These are phyloP conservation scores for Apamea anceps DNA, from an alignment of 2,888 invertebrate genomes.

Conservation along the genomic window DNA sequence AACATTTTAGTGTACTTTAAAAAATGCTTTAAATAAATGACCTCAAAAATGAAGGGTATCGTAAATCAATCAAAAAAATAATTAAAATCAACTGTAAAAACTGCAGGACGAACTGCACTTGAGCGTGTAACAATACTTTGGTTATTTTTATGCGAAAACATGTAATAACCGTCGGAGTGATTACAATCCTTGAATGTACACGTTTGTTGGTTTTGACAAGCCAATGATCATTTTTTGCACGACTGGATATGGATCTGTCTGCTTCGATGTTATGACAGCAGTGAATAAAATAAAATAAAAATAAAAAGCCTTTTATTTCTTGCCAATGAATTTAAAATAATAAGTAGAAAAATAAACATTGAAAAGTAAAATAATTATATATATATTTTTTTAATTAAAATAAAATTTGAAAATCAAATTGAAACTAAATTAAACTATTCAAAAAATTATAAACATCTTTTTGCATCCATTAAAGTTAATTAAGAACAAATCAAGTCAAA, in stretches of 20 bases:
- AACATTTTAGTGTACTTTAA: constrained; percentile 65
- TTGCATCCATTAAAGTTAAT: too few species aligned
- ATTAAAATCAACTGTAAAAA: constrained; percentile 74
- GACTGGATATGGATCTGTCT: not conserved
- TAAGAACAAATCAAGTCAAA: too few species aligned
- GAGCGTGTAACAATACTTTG: constrained; percentile 71
- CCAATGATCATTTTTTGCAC: constrained; percentile 20
- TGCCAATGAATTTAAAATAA: too few species aligned
- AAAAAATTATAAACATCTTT: too few species aligned
- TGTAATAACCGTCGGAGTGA: constrained; percentile 63
- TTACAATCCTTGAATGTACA: constrained; percentile 59
- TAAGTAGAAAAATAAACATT: too few species aligned
- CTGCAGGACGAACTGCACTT: constrained; percentile 54
- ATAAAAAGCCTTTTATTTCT: too few species aligned
- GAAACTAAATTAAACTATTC: too few species aligned
- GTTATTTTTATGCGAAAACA: constrained; percentile 70
- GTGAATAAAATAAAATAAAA: too few species aligned
- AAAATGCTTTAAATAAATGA: constrained; percentile 62
- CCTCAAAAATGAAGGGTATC: constrained; percentile 60
- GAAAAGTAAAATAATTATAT: too few species aligned
- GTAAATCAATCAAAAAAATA: constrained; percentile 78
- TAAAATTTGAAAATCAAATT: too few species aligned
- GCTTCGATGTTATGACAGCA: not conserved
- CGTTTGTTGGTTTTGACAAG: constrained; percentile 53
- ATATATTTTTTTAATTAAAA: too few species aligned